Base-by-base conservation (phyloP, 1,140 invertebrate species). In the Ostrea edulis region DNA sequence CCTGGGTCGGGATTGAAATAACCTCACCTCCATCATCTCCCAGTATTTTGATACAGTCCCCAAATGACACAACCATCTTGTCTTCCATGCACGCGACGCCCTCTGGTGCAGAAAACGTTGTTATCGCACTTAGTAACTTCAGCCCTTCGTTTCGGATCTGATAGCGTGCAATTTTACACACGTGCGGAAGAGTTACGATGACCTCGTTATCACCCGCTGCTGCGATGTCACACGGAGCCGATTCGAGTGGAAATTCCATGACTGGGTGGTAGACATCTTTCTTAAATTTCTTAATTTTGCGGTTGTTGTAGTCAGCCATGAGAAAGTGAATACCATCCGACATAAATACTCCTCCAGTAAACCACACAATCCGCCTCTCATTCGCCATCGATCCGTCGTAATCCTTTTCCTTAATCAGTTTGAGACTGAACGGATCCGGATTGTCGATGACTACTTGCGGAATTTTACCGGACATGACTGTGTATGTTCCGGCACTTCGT, bases 351-450 rank as follows among this genome's bases (percentile, higher is more conserved):
- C 83, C 83, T 17, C 83, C 54, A 0, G 83, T 85, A 58, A 85
- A 85, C 83, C 83, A 85, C 11, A 62, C 53, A n/a, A 85, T 85
- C 55, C 55, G 0, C 14, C 83, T 22, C 7, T 85, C 83, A n/a
- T 55, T 55, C 9, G 53, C 7, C 22, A 35, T 35, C 22, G 83
- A 55, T 58, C 83, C 83, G 12, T 85, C 29, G 54, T 85, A 85
- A 35, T 85, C 83, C 25, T 85, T 85, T 17, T 85, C 83, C 54
- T 85, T 85, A 20, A 55, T 85, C 83, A 85, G 14, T 29, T 62
- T 85, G 25, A 85, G 53, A 14, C 53, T 35, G 55, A 62, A 58
- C 14, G 83, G 51, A 35, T 85, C 83, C 51, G 53, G 29, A 62
- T 25, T 44, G 12, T 58, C 54, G 9, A 29, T 52, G 25, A 54